Evolutionary conservation across 2,888 invertebrate species (phyloP), one percentile per base, ranked within the genome.

Genomic region (Habroteleia sp.): DNA sequence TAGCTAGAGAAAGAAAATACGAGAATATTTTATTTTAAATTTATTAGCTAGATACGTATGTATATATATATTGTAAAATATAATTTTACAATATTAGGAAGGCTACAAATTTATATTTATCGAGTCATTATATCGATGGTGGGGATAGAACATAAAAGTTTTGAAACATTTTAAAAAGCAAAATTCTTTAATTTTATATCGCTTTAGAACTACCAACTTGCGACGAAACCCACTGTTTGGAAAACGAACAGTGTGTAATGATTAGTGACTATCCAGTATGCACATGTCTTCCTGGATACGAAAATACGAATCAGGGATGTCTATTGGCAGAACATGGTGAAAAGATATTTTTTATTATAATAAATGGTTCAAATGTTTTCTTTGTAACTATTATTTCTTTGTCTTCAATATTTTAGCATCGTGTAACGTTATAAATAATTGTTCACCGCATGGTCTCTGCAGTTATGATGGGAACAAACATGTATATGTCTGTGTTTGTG

Each of bases 391-490:
- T 41, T 8, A n/a, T n/a, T n/a, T n/a, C n/a, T n/a, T n/a, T n/a
- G n/a, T n/a, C n/a, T 20, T 20, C 4, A 42, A 2, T 35, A 46
- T 74, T 77, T 41, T 71, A 86, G 86, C 60, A 37, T 76, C 85
- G 33, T 93, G 92, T 80, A 89, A 92, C 65, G 84, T 90, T 5
- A 87, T 88, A 1, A 90, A 91, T 74, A 91, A 92, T 81, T 93
- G 93, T 81, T 91, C 91, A 1, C 90, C 90, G 0, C 89, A 90
- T 63, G 92, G 90, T 0, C 82, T 87, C 35, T 92, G 92, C 78
- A 79, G 81, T 66, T 86, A 82, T 78, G 85, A 87, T 60, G 79
- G 76, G 6, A 87, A 80, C 80, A 87, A 71, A 73, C 89, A 82
- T 74, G 81, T 79, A 14, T 88, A 90, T 79, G 80, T 86, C 11